Evolutionary conservation across 2,113 vertebrate species (phyloP), one percentile per base, ranked within the genome.

Genomic region (Empidonax alnorum): DNA sequence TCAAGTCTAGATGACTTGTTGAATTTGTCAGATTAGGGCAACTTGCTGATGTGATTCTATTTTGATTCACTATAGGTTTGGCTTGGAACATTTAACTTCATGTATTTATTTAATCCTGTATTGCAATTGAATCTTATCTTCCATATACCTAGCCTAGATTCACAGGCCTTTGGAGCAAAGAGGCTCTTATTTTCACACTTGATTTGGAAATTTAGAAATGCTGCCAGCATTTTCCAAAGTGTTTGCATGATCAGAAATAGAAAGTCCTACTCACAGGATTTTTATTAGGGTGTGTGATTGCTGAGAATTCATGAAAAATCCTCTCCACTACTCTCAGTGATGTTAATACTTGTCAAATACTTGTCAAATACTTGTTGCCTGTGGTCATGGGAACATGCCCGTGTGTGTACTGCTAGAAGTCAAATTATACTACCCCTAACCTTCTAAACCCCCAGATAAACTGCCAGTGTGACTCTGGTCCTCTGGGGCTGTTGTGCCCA

Each of bases 21-120:
- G 91, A 74, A 77, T 93, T 83, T 85, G 42, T 85, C 72, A 90
- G 46, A 85, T 87, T 83, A 89, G 25, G 59, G 63, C 63, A 94
- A 87, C 93, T 91, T 90, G 50, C 42, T 66, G 78, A 76, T 69
- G n/a, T 87, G 72, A 62, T 93, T 91, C 21, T 84, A 61, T 87
- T 96, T 84, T 79, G 49, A 77, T 73, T 87, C 28, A 30, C 62
- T 69, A 17, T 59, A 28, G 58, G 85, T 95, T 91, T 90, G 86
- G 28, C 65, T 86, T 37, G 46, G 67, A 92, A 86, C 28, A 77
- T 58, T 79, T 69, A 46, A 59, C 85, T 92, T 89, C 6, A 42
- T 49, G 3, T 79, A n/a, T 94, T 75, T 87, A 39, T 84, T 65
- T 65, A 84, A 79, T 79, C 84, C 25, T 68, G 10, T 16, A 11